phyloP scores from a whole-genome alignment of 2,797 vertebrate species.

The Mareca strepera region DNA sequence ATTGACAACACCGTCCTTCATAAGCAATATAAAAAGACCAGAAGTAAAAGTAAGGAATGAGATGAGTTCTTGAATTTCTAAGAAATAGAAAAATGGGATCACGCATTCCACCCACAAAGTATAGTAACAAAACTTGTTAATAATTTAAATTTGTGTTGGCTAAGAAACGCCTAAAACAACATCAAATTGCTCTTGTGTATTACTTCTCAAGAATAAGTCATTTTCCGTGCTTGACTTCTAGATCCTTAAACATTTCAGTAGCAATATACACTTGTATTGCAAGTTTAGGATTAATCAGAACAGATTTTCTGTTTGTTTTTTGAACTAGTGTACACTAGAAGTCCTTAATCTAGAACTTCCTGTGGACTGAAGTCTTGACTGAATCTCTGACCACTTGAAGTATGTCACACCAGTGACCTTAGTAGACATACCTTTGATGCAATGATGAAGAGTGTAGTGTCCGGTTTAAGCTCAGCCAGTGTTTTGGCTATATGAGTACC shows the following conservation, averaged over 20 bases:
- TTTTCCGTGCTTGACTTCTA: neutral
- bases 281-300: neutral
- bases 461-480: constrained; percentile 87
- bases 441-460: constrained; percentile 93
- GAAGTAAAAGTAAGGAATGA: neutral
- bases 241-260: neutral
- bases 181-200: neutral
- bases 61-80: neutral
- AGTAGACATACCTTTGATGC: constrained; percentile 89
- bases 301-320: neutral
- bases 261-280: neutral
- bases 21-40: neutral
- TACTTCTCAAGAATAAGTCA: neutral
- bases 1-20: neutral
- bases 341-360: neutral
- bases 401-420: neutral
- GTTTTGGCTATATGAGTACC: constrained; percentile 97
- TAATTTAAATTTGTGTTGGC: neutral
- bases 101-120: neutral
- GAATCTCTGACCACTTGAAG: neutral
- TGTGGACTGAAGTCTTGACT: neutral
- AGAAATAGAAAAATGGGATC: neutral
- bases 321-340: neutral
- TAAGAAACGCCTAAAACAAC: neutral
- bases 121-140: neutral